These are phyloP conservation scores for Saimiri boliviensis DNA, from an alignment of 2,113 vertebrate genomes.

Conservation along the genomic window DNA sequence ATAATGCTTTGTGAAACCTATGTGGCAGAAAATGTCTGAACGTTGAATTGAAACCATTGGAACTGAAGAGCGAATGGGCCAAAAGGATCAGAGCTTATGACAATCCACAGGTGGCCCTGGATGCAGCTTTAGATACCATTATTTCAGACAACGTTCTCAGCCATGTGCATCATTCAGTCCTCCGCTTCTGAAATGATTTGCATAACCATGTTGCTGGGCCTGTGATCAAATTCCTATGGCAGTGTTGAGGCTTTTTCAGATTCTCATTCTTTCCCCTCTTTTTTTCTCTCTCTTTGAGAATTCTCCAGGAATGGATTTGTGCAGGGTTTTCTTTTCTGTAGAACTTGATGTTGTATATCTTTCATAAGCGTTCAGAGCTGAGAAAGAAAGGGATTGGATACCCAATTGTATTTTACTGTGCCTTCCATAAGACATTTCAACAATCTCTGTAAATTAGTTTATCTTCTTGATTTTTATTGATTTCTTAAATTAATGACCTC, in stretches of 20 bases:
- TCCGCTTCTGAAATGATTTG: background rate
- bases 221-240: conserved; percentile 17
- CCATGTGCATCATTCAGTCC: background rate
- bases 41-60: conserved; percentile 66
- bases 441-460: conserved; percentile 13
- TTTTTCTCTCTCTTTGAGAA: conserved; percentile 1
- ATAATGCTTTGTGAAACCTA: conserved; percentile 70
- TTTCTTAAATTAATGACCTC: conserved; percentile 16
- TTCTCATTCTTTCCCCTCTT: background rate
- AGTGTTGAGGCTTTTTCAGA: background rate
- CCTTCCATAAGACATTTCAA: background rate
- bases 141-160: background rate
- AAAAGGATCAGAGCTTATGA: background rate
- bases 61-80: conserved; percentile 47
- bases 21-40: conserved; percentile 72
- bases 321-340: background rate
- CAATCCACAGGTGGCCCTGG: background rate
- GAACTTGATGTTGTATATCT: background rate
- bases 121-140: background rate
- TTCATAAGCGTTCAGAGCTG: background rate
- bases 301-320: background rate
- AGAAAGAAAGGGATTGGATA: background rate
- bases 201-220: background rate
- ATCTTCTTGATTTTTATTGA: background rate
- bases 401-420: background rate